A percentile compares a stretch with the other conserved stretches of the same genome.
phyloP scores from a whole-genome alignment of 2,113 vertebrate genomes.

The Galbula dea region DNA sequence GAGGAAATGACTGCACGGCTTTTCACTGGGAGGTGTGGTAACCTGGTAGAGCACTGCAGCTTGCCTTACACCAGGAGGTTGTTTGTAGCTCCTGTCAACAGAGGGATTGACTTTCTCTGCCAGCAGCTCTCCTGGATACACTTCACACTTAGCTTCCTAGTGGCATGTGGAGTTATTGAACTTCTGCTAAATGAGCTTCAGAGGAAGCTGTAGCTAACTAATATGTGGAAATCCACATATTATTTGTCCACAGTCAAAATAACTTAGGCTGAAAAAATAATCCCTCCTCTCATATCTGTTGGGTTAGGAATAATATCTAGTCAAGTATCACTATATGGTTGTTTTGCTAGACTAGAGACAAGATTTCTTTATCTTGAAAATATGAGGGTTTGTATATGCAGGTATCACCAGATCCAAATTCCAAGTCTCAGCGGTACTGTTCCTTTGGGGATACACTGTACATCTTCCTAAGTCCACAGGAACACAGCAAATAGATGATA shows the following conservation, averaged over 20 bases:
- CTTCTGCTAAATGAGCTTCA: background rate
- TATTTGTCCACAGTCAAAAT: background rate
- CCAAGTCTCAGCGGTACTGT: background rate
- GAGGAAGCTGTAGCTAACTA: background rate
- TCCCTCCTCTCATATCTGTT: background rate
- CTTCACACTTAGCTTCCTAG: background rate
- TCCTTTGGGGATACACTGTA: background rate
- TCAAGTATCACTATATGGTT: background rate
- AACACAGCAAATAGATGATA: background rate
- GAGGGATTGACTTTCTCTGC: background rate
- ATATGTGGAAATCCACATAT: background rate
- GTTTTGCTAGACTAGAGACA: too few species aligned
- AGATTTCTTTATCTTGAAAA: background rate
- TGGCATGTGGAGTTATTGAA: background rate
- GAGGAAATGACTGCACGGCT: background rate
- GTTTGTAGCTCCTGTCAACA: constrained; percentile 2
- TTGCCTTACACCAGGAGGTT: background rate
- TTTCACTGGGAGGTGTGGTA: background rate
- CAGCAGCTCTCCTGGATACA: background rate
- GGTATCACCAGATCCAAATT: background rate
- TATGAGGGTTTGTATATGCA: background rate
- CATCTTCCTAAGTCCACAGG: background rate
- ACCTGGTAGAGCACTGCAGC: background rate
- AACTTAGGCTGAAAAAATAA: background rate
- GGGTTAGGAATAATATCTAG: background rate